phyloP scores from a whole-genome alignment of 2,113 vertebrate genomes.

The Copsychus sechellarum region DNA sequence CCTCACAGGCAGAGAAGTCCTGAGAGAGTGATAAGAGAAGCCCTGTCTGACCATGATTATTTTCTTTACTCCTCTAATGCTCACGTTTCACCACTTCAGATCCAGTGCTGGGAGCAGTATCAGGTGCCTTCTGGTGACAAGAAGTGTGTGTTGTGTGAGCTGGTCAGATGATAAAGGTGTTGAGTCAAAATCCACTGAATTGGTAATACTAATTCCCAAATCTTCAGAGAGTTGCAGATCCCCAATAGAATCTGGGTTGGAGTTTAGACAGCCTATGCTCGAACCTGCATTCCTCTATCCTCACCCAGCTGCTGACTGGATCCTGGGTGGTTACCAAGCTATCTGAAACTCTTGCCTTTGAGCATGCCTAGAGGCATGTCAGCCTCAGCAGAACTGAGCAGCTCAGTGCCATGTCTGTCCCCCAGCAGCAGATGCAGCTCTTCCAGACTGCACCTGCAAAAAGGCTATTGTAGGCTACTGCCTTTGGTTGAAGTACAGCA shows the following conservation, averaged over 20 bases:
- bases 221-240: not conserved
- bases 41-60: not conserved
- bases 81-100: not conserved
- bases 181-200: not conserved
- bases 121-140: not conserved
- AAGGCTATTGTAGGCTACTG: not conserved
- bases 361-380: not conserved
- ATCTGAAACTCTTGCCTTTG: not conserved
- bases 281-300: not conserved
- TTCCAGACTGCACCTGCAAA: not conserved
- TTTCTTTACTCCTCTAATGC: not conserved
- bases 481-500: not conserved
- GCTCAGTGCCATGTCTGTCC: not conserved
- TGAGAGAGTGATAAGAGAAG: not conserved
- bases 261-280: not conserved
- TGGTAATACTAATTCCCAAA: not conserved
- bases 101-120: not conserved
- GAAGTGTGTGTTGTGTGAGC: not conserved
- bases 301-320: not conserved
- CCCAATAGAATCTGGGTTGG: not conserved
- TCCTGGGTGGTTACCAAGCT: not conserved
- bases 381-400: not conserved
- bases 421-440: not conserved
- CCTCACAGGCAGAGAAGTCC: not conserved
- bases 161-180: not conserved